A percentile compares a stretch with the other conserved stretches of the same genome.
Conservation (phyloP, 2,797 vertebrate genomes). For the Adelosebastes latens region DNA sequence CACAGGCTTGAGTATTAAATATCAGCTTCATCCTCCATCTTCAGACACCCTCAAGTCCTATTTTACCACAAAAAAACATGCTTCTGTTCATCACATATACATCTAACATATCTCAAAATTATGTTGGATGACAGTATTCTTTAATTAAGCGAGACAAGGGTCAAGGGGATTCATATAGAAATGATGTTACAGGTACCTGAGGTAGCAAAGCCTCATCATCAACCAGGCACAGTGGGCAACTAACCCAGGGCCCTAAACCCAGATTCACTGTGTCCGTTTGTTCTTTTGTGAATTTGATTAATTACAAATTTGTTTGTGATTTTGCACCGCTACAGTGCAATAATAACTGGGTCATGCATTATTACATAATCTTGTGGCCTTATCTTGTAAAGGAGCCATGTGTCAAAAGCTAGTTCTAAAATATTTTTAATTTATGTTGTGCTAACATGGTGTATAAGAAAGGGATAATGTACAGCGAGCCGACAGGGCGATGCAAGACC, state of each 20-base stretch:
- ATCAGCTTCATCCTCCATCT: neutral
- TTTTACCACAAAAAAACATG: neutral
- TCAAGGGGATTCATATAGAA: neutral
- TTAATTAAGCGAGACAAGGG: neutral
- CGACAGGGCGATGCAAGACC: too few species aligned
- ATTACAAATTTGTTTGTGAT: neutral
- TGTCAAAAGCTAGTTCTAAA: neutral
- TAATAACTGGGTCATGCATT: neutral
- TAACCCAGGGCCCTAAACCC: neutral
- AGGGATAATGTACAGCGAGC: too few species aligned
- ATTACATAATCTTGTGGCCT: neutral
- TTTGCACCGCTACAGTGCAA: neutral
- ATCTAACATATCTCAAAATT: neutral
- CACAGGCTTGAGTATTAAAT: slow-evolving; percentile 1
- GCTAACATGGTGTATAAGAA: neutral
- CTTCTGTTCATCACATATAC: neutral
- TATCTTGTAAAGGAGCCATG: neutral
- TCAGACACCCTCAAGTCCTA: neutral
- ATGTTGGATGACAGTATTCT: neutral
- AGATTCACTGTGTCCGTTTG: too few species aligned
- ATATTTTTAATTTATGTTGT: neutral
- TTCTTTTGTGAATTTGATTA: neutral
- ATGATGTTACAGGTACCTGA: neutral
- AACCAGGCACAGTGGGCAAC: neutral
- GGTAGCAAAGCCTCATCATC: neutral